Evolutionary conservation across 2,797 vertebrate species (phyloP), one percentile per base, ranked within the genome.

Genomic region (Pangasius djambal): DNA sequence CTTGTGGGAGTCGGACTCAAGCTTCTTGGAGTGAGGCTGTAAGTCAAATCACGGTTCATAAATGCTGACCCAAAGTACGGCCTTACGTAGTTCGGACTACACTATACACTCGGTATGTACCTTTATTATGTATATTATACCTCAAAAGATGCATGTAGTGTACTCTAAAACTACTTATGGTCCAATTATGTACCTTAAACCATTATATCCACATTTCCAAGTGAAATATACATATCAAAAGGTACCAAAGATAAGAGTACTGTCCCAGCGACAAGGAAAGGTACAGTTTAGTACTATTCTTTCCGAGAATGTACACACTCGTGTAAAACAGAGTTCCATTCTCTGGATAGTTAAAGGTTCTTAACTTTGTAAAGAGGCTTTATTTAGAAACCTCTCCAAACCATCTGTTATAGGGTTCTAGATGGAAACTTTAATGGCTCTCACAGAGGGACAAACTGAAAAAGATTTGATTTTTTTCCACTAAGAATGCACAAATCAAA

Each of bases 1-100:
- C 98, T 99, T 97, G 98, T 99, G 95, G 98, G 98, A 97, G 98
- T 99, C 94, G 98, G 98, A 95, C 98, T 99, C 98, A 99, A 96
- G 96, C 98, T 99, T 96, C 98, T 97, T 93, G 98, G 98, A 94
- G 98, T 99, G 94, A 99, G 98, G 99, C 98, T 99, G 98, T 75
- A 99, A 99, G 97, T 99, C 97, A 98, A 98, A 99, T 93, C 94
- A 93, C 94, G 91, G 93, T 94, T 70, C 93, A 93, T 96, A 93
- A 97, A 96, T 93, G 94, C 91, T 90, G 91, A 92, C 91, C 89
- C 93, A 92, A 87, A 90, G 89, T 90, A 90, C 63, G 63, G 84
- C 83, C 61, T 82, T 20, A 48, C 10, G 9, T 40, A 63, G 22
- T 20, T 18, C 63, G 85, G 52, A 75, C 82, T 88, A 92, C 87